phyloP scores from a whole-genome alignment of 2,888 invertebrate genomes.

The Listrodromus nycthemerus region DNA sequence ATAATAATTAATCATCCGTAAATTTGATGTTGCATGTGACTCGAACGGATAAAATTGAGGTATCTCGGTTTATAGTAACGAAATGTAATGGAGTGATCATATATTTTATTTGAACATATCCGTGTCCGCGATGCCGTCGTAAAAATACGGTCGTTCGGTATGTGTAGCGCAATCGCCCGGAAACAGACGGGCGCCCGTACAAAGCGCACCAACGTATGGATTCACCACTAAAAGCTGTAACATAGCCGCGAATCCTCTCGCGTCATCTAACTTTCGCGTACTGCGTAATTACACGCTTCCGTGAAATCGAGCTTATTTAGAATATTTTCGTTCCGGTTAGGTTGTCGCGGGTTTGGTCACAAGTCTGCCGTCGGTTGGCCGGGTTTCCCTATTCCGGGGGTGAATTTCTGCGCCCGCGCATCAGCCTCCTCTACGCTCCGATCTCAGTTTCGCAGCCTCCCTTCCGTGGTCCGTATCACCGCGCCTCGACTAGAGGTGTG shows the following conservation, averaged over 20 bases:
- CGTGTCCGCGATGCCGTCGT: background rate
- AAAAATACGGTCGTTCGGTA: background rate
- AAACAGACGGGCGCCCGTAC: background rate
- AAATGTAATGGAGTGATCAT: background rate
- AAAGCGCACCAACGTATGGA: background rate
- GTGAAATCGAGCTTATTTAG: slow-evolving; percentile 39
- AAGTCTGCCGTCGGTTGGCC: slow-evolving; percentile 67
- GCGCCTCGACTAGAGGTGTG: slow-evolving; percentile 77
- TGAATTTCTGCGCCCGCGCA: slow-evolving; percentile 79
- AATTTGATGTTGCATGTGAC: too few species aligned
- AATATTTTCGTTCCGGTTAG: slow-evolving; percentile 44
- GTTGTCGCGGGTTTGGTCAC: slow-evolving; percentile 41
- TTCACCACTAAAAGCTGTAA: slow-evolving; percentile 4
- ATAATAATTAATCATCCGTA: too few species aligned
- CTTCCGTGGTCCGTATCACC: slow-evolving; percentile 81
- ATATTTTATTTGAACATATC: background rate
- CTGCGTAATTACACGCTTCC: slow-evolving; percentile 18
- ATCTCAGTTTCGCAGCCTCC: slow-evolving; percentile 84
- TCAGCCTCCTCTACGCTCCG: slow-evolving; percentile 75
- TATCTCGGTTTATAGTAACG: too few species aligned
- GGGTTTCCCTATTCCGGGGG: slow-evolving; percentile 78
- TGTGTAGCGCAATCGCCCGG: slow-evolving; percentile 1
- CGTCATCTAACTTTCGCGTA: slow-evolving; percentile 16
- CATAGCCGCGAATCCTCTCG: background rate
- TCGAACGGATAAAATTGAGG: too few species aligned